These are phyloP conservation scores for Halocaridina rubra DNA, from an alignment of 2,888 invertebrate species.

Conservation along the genomic window DNA sequence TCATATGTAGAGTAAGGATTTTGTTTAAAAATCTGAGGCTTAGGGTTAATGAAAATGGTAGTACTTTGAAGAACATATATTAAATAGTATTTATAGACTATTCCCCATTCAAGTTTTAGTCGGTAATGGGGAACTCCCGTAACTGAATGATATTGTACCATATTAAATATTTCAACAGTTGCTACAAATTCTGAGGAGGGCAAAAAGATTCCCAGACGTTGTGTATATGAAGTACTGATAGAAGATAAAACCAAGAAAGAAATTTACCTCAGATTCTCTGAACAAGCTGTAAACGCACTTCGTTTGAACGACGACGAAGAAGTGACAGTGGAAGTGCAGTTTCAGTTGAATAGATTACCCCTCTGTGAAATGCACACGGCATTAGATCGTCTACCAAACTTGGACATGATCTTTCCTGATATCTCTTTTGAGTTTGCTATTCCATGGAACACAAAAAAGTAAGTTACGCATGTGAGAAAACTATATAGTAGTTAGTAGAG, in stretches of 20 bases:
- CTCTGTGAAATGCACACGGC: constrained; percentile 88
- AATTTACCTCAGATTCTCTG: constrained; percentile 80
- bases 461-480: too few species aligned
- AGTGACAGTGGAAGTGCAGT: constrained; percentile 80
- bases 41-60: too few species aligned
- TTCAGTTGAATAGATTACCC: constrained; percentile 82
- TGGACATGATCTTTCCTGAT: constrained; percentile 80
- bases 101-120: too few species aligned
- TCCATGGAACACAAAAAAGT: constrained; percentile 78
- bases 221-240: constrained; percentile 80
- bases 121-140: too few species aligned
- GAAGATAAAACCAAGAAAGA: constrained; percentile 83
- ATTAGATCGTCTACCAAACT: constrained; percentile 80
- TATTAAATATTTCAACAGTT: too few species aligned
- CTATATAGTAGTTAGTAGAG: too few species aligned
- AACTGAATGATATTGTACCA: too few species aligned
- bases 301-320: constrained; percentile 75
- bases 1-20: too few species aligned
- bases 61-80: too few species aligned
- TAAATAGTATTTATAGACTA: too few species aligned
- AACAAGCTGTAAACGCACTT: constrained; percentile 76
- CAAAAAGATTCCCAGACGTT: constrained; percentile 9
- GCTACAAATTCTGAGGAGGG: not conserved
- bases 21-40: too few species aligned
- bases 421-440: constrained; percentile 75